Percentiles rank a stretch among this genome's conserved stretches.
phyloP scores from a whole-genome alignment of 2,888 invertebrate genomes.

The Petrolisthes manimaculis region DNA sequence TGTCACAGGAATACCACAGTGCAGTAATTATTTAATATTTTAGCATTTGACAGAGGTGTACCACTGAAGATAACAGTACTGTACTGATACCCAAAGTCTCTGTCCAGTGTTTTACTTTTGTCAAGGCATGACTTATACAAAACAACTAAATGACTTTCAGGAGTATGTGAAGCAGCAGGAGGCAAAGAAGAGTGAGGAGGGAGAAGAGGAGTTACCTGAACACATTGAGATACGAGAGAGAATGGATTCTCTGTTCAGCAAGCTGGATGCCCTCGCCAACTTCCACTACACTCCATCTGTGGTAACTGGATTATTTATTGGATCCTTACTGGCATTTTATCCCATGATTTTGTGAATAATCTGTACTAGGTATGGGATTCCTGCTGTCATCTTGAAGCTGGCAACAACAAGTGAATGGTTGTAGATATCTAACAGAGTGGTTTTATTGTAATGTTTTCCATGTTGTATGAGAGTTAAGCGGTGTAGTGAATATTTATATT shows the following conservation, averaged over 20 bases:
- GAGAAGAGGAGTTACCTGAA: constrained; percentile 76
- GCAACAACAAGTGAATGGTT: too few species aligned
- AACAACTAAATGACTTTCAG: constrained; percentile 68
- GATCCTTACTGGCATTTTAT: not conserved
- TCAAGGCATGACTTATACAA: constrained; percentile 3
- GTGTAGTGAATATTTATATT: too few species aligned
- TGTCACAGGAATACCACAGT: too few species aligned
- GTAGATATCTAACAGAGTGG: not conserved
- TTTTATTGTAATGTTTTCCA: not conserved
- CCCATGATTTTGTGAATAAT: not conserved
- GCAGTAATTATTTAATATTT: too few species aligned
- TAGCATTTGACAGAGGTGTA: too few species aligned
- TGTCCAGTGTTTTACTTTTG: not conserved
- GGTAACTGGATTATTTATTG: constrained; percentile 69
- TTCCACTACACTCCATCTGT: constrained; percentile 94
- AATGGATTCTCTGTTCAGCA: constrained; percentile 83
- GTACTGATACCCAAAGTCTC: not conserved
- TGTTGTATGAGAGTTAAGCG: too few species aligned
- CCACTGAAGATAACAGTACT: too few species aligned
- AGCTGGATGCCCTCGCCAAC: constrained; percentile 92
- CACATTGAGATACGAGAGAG: constrained; percentile 83
- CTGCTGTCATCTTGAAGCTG: too few species aligned
- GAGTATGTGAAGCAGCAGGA: constrained; percentile 81
- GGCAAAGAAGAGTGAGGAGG: constrained; percentile 73
- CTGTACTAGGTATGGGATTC: not conserved